Base-by-base conservation (phyloP, 2,888 invertebrate genomes). In the Callyntrura guangdongensis region DNA sequence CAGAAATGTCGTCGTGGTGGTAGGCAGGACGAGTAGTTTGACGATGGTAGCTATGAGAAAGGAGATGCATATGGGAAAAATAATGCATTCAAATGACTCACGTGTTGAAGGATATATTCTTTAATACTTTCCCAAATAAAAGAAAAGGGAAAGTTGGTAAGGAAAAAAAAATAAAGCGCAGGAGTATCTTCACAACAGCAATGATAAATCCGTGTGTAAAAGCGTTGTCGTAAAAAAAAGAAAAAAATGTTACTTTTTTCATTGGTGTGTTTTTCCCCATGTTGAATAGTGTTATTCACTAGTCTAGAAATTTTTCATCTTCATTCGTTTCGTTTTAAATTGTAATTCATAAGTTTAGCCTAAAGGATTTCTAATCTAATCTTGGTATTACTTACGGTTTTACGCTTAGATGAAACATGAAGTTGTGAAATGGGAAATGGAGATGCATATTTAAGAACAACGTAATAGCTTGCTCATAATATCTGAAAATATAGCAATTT, bases 21-120 rank as follows among this genome's bases (percentile, higher is more conserved):
- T 45, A 64, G 45, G n/a, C 20, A 20, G 61, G 36, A 61, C 2
- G 8, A 14, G 22, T 14, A 81, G 81, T 14, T 22, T 36, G 36
- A 56, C 72, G 83, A 12, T 22, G 56, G 56, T 53, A 53, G 84
- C 22, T 72, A 6, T 36, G 36, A 36, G 36, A 36, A 6, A 36
- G 36, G 88, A 74, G 64, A 89, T 83, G 74, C 83, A 84, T 74
- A 64, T 84, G 89, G 83, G 83, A 69, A 49, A 84, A 25, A 53
- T 79, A 87, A 87, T 82, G 77, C 72, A 64, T 86, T 74, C 79
- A 86, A 77, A 27, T 27, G 47, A 49, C 49, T 77, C 74, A 77
- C 74, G 22, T 77, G 74, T 77, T 77, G 74, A 77, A 49, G 74
- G 74, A n/a, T 77, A 20, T 77, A 81, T 81, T 25, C 14, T 81